Evolutionary conservation across 2,888 invertebrate genomes (phyloP), one percentile per base, ranked within the genome.

Genomic region (Dorcus hopei): DNA sequence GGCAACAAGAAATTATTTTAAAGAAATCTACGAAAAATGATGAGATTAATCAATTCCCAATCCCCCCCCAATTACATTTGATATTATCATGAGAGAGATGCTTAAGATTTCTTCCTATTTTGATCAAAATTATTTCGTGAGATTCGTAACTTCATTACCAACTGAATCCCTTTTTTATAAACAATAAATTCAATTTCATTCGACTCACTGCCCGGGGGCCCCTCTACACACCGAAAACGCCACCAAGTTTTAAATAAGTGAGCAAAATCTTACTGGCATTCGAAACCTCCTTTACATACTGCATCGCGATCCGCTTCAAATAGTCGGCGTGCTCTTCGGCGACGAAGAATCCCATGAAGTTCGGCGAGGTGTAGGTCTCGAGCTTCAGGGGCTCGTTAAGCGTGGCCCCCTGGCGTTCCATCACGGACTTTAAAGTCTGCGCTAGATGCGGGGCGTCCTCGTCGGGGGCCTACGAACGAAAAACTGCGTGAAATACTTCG

Each of bases 311-410:
- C 65, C 87, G 84, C 74, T 90, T 90, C 57, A 95, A 80, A 75
- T 90, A 88, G 65, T 90, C 89, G 0, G 91, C 91, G 79, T 91
- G 89, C 63, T 89, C 85, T 67, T 93, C 91, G 9, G 88, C 88
- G 2, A 95, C 87, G 79, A 95, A 95, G 50, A 94, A 84, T 0
- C 95, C 95, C 88, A 95, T 93, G 75, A 94, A 95, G 77, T 93
- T 94, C 14, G 88, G 88, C 33, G 93, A 93, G 50, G 90, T 86
- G 71, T 94, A 94, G 0, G 89, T 87, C 75, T 95, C 94, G 51
- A 95, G 78, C 69, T 86, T 86, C 4, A 91, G 78, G 0, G 87
- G 85, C 58, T 84, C 84, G 66, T 83, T 83, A 23, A 91, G 80
- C 49, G 85, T 82, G 47, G 86, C 84, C 2, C 89, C 87, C 38